Percentiles rank a stretch among this genome's conserved stretches.
Evolutionary conservation across 2,888 invertebrate genomes (phyloP).

Genomic region (Amiota minor): DNA sequence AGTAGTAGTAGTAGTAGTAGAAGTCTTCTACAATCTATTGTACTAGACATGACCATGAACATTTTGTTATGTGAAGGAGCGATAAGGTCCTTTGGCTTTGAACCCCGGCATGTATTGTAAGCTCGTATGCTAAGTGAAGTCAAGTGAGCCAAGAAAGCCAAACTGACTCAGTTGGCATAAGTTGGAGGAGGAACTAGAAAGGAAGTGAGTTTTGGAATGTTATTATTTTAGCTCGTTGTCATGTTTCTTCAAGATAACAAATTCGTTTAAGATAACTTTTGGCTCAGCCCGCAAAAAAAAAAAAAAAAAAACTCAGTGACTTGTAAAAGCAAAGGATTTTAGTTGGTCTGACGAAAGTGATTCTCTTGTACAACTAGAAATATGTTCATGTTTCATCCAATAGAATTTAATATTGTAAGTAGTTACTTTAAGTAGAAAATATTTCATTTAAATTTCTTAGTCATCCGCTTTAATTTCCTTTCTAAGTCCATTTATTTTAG

Average conservation of each 20-base stretch:
- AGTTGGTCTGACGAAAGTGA: background rate
- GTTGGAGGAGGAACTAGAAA: no score
- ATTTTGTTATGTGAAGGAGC: background rate
- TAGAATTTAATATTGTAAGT: no score
- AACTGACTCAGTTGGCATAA: no score
- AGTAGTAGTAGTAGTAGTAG: background rate
- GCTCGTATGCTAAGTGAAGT: background rate
- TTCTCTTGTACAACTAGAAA: background rate
- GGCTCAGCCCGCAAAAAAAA: background rate
- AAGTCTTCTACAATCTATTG: background rate
- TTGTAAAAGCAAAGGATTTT: background rate
- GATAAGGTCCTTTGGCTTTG: conserved; percentile 5
- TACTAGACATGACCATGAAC: background rate
- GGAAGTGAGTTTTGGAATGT: conserved; percentile 27
- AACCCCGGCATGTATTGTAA: background rate
- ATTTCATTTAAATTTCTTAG: background rate
- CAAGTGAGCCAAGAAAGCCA: background rate
- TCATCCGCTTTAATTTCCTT: conserved; percentile 10
- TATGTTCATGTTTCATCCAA: background rate
- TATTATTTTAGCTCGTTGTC: conserved; percentile 39
- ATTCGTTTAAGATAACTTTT: conserved; percentile 38
- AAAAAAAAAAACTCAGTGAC: background rate
- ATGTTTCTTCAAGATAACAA: conserved; percentile 38
- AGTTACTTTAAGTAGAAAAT: background rate
- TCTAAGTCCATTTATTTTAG: conserved; percentile 12